These are phyloP conservation scores for Saxidomus purpurata DNA, from an alignment of 1,140 invertebrate species.

Conservation along the genomic window DNA sequence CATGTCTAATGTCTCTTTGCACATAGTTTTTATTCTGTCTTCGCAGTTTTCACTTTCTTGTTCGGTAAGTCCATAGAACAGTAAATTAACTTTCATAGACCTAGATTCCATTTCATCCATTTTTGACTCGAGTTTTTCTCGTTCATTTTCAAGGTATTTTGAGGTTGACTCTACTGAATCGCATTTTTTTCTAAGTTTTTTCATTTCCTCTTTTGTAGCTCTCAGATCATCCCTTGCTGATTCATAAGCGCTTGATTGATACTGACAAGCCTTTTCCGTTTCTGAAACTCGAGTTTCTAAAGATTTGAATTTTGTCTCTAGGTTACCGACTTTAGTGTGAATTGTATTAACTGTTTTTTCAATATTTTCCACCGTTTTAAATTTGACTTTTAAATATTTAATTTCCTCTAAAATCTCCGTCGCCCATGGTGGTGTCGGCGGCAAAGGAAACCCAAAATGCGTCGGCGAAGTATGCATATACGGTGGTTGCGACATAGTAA, in stretches of 20 bases:
- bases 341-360: no score
- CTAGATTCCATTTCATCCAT: not conserved
- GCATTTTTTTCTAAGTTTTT: not conserved
- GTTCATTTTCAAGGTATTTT: not conserved
- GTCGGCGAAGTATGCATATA: not conserved
- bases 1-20: not conserved
- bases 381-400: not conserved
- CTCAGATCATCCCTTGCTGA: not conserved
- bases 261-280: not conserved
- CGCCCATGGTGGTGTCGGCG: constrained; percentile 25
- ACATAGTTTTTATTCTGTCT: not conserved
- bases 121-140: not conserved
- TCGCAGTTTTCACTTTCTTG: no score
- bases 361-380: no score
- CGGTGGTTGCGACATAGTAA: not conserved
- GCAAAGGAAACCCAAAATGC: not conserved
- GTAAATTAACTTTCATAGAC: not conserved
- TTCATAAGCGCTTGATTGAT: not conserved
- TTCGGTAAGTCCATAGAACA: no score
- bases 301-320: no score
- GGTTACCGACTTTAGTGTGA: no score
- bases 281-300: not conserved
- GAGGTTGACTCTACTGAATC: not conserved
- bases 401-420: constrained; percentile 12
- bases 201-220: not conserved